Evolutionary conservation across 2,888 invertebrate genomes (phyloP).

Genomic region (Leuctra nigra): DNA sequence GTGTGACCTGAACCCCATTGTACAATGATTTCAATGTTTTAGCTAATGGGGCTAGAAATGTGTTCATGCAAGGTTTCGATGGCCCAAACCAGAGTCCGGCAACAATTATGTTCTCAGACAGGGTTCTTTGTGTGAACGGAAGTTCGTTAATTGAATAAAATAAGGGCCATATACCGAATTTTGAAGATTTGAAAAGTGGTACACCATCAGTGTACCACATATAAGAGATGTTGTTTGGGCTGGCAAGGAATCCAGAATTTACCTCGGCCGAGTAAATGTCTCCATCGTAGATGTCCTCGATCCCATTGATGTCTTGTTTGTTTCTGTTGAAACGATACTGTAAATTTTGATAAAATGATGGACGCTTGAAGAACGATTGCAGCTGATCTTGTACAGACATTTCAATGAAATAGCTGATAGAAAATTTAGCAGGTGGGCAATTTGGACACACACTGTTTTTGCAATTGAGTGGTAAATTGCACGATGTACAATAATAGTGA

Average conservation of each 20-base stretch:
- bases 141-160: conserved; percentile 30
- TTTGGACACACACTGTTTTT: neutral
- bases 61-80: conserved; percentile 21
- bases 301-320: neutral
- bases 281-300: conserved; percentile 12
- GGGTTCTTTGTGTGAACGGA: conserved; percentile 25
- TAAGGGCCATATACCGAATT: conserved; percentile 27
- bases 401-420: conserved; percentile 4
- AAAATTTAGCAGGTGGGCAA: neutral
- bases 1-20: neutral
- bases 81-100: conserved; percentile 26
- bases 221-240: conserved; percentile 26
- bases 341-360: neutral
- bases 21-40: neutral
- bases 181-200: conserved; percentile 27
- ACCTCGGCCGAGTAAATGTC: neutral
- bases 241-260: neutral
- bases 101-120: conserved; percentile 29
- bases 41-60: neutral
- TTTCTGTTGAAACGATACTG: conserved; percentile 4
- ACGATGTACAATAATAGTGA: conserved; percentile 6
- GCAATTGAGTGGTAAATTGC: neutral
- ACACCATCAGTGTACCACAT: too few relatives aligned
- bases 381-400: neutral
- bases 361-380: neutral